phyloP scores from a whole-genome alignment of 2,888 invertebrate genomes.

The Nephrocerus scutellatus region DNA sequence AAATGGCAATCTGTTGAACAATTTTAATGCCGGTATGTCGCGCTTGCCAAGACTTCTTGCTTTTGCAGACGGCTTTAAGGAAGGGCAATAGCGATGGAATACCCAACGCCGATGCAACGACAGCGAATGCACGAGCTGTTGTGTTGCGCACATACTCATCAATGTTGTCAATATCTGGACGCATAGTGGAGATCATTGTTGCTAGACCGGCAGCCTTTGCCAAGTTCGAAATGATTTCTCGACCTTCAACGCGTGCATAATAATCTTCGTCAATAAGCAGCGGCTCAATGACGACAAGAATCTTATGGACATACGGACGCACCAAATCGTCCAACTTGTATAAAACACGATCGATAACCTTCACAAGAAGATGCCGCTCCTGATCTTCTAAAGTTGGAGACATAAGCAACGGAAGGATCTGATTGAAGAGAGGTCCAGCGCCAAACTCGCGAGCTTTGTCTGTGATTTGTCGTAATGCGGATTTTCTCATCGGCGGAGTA shows the following conservation, averaged over 20 bases:
- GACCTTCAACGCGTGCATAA: constrained; percentile 97
- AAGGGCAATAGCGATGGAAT: constrained; percentile 97
- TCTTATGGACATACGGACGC: constrained; percentile 98
- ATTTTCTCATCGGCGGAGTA: constrained; percentile 98
- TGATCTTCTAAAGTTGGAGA: constrained; percentile 99
- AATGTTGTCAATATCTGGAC: constrained; percentile 99
- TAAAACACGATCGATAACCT: constrained; percentile 96
- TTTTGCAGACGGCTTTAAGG: constrained; percentile 96
- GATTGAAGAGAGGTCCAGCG: constrained; percentile 97
- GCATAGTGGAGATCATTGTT: constrained; percentile 99
- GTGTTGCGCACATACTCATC: constrained; percentile 99
- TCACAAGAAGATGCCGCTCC: constrained; percentile 95
- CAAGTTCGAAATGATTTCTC: constrained; percentile 98
- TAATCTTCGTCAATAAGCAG: constrained; percentile 99
- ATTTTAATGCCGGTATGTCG: constrained; percentile 98
- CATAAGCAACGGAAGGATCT: constrained; percentile 98
- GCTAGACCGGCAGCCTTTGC: constrained; percentile 99
- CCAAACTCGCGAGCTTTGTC: constrained; percentile 98
- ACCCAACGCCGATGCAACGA: constrained; percentile 95
- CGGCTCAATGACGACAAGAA: constrained; percentile 98
- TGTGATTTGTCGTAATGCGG: constrained; percentile 93
- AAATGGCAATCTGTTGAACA: constrained; percentile 98
- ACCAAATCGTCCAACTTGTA: constrained; percentile 98
- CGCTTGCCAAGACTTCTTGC: constrained; percentile 99
- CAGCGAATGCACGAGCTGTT: constrained; percentile 99